These are phyloP conservation scores for Folsomia manolachei DNA, from an alignment of 2,888 invertebrate genomes.

Conservation along the genomic window DNA sequence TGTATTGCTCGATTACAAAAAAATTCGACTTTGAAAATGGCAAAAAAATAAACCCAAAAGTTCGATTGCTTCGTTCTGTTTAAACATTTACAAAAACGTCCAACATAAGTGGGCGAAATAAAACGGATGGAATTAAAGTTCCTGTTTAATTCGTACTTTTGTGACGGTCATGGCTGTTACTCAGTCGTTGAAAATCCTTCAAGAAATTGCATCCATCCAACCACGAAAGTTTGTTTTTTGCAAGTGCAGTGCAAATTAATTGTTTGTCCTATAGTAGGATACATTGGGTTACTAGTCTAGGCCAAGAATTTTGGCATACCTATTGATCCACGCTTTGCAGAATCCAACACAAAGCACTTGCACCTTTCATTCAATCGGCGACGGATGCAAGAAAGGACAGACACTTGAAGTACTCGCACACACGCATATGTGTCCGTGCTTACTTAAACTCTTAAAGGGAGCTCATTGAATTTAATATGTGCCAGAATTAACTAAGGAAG, in stretches of 20 bases:
- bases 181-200: not conserved
- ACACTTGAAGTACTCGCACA: too few relatives aligned
- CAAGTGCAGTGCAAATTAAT: not conserved
- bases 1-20: too few relatives aligned
- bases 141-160: not conserved
- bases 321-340: too few relatives aligned
- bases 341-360: too few relatives aligned
- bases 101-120: not conserved
- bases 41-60: not conserved
- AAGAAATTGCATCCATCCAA: not conserved
- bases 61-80: not conserved
- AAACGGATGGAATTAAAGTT: not conserved
- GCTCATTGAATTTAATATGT: too few relatives aligned
- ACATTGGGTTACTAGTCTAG: not conserved
- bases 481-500: too few relatives aligned
- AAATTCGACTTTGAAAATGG: not conserved
- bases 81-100: not conserved
- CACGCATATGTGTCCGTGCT: too few relatives aligned
- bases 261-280: not conserved
- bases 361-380: too few relatives aligned
- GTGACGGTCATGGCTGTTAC: not conserved
- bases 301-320: not conserved
- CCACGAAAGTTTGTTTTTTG: not conserved
- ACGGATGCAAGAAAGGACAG: too few relatives aligned
- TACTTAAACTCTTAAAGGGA: too few relatives aligned